Evolutionary conservation across 2,113 vertebrate genomes (phyloP).

Genomic region (Morone saxatilis): DNA sequence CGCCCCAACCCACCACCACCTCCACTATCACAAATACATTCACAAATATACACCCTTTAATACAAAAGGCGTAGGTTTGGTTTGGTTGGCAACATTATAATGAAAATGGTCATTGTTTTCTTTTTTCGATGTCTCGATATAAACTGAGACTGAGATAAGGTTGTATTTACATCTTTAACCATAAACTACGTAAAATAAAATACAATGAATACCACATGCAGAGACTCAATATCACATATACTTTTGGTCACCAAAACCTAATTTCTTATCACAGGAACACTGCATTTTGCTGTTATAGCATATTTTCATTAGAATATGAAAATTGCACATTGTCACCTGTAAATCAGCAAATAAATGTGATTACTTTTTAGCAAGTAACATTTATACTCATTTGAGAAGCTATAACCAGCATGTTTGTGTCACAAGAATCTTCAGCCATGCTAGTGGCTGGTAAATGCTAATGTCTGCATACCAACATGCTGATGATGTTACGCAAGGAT

Average conservation of each 20-base stretch:
- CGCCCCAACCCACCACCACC: background rate
- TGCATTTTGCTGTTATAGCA: too few relatives aligned
- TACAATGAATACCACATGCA: background rate
- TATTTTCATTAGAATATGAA: too few relatives aligned
- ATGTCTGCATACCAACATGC: background rate
- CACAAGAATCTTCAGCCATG: background rate
- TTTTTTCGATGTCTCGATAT: background rate
- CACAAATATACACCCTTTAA: conserved; percentile 1
- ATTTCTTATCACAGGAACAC: background rate
- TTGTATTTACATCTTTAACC: background rate
- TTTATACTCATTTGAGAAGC: too few relatives aligned
- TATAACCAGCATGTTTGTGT: too few relatives aligned
- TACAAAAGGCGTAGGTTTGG: background rate
- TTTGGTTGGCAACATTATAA: background rate
- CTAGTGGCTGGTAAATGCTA: background rate
- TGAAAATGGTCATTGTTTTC: background rate
- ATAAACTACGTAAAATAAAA: background rate
- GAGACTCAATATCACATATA: background rate
- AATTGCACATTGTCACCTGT: too few relatives aligned
- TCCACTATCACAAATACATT: background rate
- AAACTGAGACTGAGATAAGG: background rate
- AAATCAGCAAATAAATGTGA: background rate
- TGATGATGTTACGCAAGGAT: too few relatives aligned
- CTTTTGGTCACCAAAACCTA: background rate
- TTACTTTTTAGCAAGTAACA: background rate